phyloP scores from a whole-genome alignment of 2,888 invertebrate genomes.

The Phrixothrix hirtus region DNA sequence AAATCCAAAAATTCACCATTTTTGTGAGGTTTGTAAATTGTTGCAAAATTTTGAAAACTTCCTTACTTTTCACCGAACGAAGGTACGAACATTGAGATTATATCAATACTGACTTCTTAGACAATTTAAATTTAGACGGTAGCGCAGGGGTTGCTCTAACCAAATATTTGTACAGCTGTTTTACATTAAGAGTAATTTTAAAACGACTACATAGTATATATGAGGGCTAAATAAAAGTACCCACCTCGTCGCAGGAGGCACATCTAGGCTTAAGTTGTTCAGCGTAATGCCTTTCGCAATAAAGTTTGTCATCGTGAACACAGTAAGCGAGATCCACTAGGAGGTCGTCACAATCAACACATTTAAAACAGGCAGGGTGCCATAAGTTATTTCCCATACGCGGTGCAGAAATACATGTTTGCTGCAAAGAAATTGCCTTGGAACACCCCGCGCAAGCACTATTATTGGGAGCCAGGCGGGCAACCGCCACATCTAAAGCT shows the following conservation, averaged over 20 bases:
- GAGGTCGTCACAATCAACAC: constrained; percentile 85
- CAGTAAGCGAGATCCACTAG: constrained; percentile 97
- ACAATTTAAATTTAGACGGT: constrained; percentile 14
- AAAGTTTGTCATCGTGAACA: constrained; percentile 82
- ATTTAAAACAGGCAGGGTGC: constrained; percentile 94
- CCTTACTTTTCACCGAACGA: too few relatives aligned
- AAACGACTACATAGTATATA: constrained; percentile 2
- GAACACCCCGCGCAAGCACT: constrained; percentile 78
- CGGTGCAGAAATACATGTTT: constrained; percentile 69
- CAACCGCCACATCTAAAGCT: constrained; percentile 87
- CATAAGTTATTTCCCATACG: constrained; percentile 62
- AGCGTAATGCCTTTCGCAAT: constrained; percentile 95
- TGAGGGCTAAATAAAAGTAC: too few relatives aligned
- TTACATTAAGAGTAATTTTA: background rate
- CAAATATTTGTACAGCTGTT: constrained; percentile 11
- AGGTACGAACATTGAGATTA: too few relatives aligned
- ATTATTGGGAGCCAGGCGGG: constrained; percentile 45
- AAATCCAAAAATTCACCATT: too few relatives aligned
- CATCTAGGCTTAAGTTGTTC: constrained; percentile 95
- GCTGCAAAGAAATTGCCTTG: constrained; percentile 76
- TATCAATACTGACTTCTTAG: constrained; percentile 14
- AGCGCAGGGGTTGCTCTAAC: constrained; percentile 11
- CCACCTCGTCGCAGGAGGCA: constrained; percentile 97
- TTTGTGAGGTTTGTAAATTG: too few relatives aligned
- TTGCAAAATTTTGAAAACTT: too few relatives aligned